Base-by-base conservation (phyloP, 2,888 invertebrate genomes). In the Mesorhabditis sp. region DNA sequence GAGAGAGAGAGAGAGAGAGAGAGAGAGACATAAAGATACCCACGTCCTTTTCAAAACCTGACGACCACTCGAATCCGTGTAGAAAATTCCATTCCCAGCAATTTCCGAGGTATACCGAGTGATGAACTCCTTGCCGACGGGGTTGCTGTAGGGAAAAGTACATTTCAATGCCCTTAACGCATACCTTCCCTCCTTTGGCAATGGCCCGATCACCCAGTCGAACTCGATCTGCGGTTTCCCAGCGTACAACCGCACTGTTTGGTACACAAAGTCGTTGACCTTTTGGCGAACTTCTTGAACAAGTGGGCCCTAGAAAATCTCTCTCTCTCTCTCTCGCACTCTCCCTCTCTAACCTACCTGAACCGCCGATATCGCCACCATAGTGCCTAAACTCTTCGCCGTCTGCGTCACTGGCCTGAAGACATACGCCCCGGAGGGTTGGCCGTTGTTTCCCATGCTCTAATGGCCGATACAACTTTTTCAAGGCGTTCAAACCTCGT, bases 381-480 rank as follows among this genome's bases (percentile, higher is more conserved):
- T 66, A 3, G 63, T 43, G 4, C 66, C 61, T 42, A 81, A 67
- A 4, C 65, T 65, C 43, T 77, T 70, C 5, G 83, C 79, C 10
- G 67, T 70, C 5, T 80, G 77, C 28, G 80, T 77, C 44, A 85
- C 85, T 4, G 88, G 88, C 62, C 88, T 76, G 82, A 89, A 89
- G 50, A 95, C 92, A 82, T 98, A 97, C 0, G 96, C 96, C 0
- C 97, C 97, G 0, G 95, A 95, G 0, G 94, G 91, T 72, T 94
- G 81, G 15, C 89, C 86, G 0, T 83, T 83, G 82, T 93, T 50
- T 10, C 10, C 58, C 7, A 10, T 50, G 58, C 58, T 50, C 58
- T 50, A 50, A 50, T 13, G 10, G n/a, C 7, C 58, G n/a, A 50
- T 13, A 10, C 7, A n/a, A 50, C 58, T 50, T n/a, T 50, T 50